A percentile compares a stretch with the other conserved stretches of the same genome.
Evolutionary conservation across 2,888 invertebrate genomes (phyloP).

Genomic region (Acleris literana): DNA sequence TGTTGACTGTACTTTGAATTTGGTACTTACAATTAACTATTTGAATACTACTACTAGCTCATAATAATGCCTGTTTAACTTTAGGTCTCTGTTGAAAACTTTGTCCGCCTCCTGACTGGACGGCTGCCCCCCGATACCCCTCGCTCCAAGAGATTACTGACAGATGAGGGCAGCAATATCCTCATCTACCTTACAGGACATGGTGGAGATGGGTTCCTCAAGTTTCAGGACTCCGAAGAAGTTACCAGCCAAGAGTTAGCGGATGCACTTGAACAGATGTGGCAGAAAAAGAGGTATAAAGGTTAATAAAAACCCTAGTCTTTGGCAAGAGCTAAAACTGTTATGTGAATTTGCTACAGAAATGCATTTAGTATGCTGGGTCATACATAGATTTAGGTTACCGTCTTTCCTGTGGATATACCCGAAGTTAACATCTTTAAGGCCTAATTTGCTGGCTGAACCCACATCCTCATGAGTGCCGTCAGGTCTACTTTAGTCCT

Average conservation of each 20-base stretch:
- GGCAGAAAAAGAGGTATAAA: conserved; percentile 96
- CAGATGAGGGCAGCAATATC: conserved; percentile 98
- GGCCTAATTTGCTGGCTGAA: too few relatives aligned
- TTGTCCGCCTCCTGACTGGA: conserved; percentile 97
- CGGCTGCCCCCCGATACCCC: conserved; percentile 96
- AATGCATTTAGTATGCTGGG: too few relatives aligned
- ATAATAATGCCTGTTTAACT: conserved; percentile 39
- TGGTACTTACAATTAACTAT: too few relatives aligned
- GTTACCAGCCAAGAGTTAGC: conserved; percentile 99
- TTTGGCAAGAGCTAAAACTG: too few relatives aligned
- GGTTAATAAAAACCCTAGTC: background rate
- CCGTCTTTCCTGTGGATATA: too few relatives aligned
- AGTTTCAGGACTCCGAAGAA: conserved; percentile 99
- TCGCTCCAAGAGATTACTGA: conserved; percentile 95
- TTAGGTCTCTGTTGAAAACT: conserved; percentile 98
- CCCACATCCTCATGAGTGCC: too few relatives aligned
- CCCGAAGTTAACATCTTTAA: too few relatives aligned
- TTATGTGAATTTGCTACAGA: too few relatives aligned
- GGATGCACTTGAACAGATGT: conserved; percentile 99
- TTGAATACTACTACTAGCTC: background rate
- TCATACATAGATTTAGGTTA: too few relatives aligned
- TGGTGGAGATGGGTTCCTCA: conserved; percentile 99
- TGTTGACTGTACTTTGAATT: too few relatives aligned
- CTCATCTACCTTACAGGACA: conserved; percentile 97
- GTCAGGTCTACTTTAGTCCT: too few relatives aligned